phyloP scores from a whole-genome alignment of 1,140 invertebrate species.

The Dysdera silvatica region DNA sequence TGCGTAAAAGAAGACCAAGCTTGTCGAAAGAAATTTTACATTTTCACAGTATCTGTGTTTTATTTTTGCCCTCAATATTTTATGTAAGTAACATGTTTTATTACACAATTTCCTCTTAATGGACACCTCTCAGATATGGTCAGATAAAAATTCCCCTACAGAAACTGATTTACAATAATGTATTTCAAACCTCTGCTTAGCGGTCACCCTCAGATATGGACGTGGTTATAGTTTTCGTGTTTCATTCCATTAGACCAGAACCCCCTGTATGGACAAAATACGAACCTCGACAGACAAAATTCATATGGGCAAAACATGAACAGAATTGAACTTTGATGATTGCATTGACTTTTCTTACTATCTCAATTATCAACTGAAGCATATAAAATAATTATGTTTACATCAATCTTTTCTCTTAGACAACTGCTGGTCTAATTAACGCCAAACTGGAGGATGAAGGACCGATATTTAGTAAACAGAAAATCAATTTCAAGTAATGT shows the following conservation, averaged over 20 bases:
- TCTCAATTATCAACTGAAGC: background rate
- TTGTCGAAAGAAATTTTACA: too few species aligned
- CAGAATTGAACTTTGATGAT: background rate
- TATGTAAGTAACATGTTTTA: background rate
- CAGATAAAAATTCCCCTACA: too few species aligned
- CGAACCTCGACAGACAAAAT: background rate
- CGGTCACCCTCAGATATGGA: too few species aligned
- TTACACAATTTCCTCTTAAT: too few species aligned
- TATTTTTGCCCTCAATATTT: too few species aligned
- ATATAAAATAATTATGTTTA: conserved; percentile 2
- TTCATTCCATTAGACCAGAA: too few species aligned
- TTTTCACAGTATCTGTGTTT: too few species aligned
- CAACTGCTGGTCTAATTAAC: conserved; percentile 39
- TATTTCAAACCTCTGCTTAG: too few species aligned
- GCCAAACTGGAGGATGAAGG: conserved; percentile 37
- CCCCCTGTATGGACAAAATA: background rate
- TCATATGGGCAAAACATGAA: background rate
- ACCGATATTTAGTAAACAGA: conserved; percentile 44
- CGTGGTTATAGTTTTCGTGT: background rate
- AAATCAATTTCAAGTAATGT: conserved; percentile 46
- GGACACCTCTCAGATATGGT: too few species aligned
- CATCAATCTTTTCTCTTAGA: conserved; percentile 22
- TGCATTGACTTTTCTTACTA: background rate
- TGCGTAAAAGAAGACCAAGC: too few species aligned
- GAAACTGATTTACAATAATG: too few species aligned